Conservation (phyloP, 2,888 invertebrate species). For the Leptopilina drosophilae region DNA sequence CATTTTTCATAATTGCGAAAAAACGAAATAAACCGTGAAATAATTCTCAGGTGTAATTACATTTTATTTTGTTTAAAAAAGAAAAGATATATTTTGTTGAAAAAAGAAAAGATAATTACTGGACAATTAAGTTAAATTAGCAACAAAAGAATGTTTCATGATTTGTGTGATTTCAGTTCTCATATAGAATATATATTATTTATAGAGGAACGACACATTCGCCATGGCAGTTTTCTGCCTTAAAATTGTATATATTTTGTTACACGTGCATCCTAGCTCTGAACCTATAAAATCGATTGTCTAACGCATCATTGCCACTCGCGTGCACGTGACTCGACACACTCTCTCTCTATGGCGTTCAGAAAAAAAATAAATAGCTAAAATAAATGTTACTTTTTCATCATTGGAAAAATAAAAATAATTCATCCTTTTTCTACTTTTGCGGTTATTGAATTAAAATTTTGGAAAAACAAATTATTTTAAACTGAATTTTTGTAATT, state of each 20-base stretch:
- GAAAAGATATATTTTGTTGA: no score
- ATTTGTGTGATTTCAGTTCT: conserved; percentile 22
- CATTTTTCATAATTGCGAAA: no score
- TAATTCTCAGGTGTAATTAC: no score
- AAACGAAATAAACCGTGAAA: no score
- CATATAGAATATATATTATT: neutral
- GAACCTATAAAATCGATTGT: conserved; percentile 62
- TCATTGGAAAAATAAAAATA: neutral
- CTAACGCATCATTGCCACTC: conserved; percentile 59
- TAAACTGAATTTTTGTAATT: no score
- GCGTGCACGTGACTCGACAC: conserved; percentile 63
- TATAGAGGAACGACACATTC: neutral
- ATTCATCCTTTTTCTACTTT: neutral
- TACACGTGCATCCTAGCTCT: conserved; percentile 37
- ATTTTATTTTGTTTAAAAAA: neutral
- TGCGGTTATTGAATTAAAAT: no score
- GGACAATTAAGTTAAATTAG: neutral
- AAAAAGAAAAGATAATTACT: no score
- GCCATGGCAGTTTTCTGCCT: neutral
- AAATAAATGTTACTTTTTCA: conserved; percentile 18
- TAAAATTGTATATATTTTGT: neutral
- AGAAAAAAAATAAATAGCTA: neutral
- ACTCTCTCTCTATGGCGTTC: conserved; percentile 60
- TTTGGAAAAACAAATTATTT: no score
- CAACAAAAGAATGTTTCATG: neutral